Evolutionary conservation across 1,140 invertebrate species (phyloP).

Genomic region (Berghia stephanieae): DNA sequence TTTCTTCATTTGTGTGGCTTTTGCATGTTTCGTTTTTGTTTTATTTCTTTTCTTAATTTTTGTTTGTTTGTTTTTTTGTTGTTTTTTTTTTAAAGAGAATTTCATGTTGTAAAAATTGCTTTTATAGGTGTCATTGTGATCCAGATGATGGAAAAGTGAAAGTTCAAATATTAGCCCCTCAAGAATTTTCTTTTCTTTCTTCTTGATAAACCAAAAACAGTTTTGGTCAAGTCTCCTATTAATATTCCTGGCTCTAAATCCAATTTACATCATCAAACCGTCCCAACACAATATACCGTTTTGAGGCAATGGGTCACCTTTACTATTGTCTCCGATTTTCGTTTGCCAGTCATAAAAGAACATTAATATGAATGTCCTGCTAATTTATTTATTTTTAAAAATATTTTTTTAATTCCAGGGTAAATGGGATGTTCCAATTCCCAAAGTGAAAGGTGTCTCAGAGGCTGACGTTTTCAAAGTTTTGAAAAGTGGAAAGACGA

Average conservation of each 20-base stretch:
- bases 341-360: background rate
- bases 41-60: background rate
- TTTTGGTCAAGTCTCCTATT: no score
- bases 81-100: background rate
- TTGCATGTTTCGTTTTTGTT: background rate
- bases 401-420: conserved; percentile 71
- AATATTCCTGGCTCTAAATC: no score
- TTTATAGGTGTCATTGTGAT: background rate
- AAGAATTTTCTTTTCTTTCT: no score
- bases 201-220: no score
- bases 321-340: background rate
- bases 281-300: no score
- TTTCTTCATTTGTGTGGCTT: background rate
- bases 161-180: no score
- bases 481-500: conserved; percentile 92
- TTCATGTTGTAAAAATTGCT: background rate
- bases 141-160: no score
- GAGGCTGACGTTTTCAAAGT: conserved; percentile 98
- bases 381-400: no score
- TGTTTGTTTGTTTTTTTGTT: background rate
- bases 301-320: background rate
- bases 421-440: conserved; percentile 99
- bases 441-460: conserved; percentile 96
- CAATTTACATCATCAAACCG: no score
- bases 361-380: no score